Base-by-base conservation (phyloP, 2,797 vertebrate species). In the Chiroxiphia lanceolata region DNA sequence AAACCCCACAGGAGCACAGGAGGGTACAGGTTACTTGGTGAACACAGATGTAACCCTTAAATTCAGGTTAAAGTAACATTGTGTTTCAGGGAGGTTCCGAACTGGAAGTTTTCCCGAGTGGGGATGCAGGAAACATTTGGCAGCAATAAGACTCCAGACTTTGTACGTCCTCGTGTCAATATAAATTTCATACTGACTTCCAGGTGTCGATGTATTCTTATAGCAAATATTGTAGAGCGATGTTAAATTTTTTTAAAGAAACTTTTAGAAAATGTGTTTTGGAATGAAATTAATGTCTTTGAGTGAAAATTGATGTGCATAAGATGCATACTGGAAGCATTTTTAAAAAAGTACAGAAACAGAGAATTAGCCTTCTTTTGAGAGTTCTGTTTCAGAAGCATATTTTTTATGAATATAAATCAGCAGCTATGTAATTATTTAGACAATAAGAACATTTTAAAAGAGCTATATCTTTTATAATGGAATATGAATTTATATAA, bases 221-320 rank as follows among this genome's bases (percentile, higher is more conserved):
- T 5, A 95, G 64, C 48, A 94, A 77, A 15, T 90, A 64, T 53
- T 95, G 71, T 93, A 85, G 79, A 96, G 90, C 67, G 36, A 61
- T 42, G 40, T 53, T 91, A 93, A 90, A 92, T 40, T 6, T 65
- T 65, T 94, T 67, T 81, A 61, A 75, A 89, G 34, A 45, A 77
- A 86, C 34, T 44, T 81, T 23, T 26, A 53, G 18, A 91, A 91
- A 75, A 48, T 18, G 1, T 72, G 63, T 79, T 96, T 91, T 76
- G 48, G 33, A 96, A 76, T 38, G 1, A 75, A 88, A 51, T 87
- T 7, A 59, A 76, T 93, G 51, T 45, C 56, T 33, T 74, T 85
- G 31, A 69, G 29, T 65, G 20, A 87, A 72, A 93, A 81, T 11
- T 70, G 9, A 44, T 83, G 26, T 48, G 31, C 23, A 10, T 65